These are phyloP conservation scores for Bos indicus DNA, from an alignment of 2,113 vertebrate genomes.

Conservation along the genomic window DNA sequence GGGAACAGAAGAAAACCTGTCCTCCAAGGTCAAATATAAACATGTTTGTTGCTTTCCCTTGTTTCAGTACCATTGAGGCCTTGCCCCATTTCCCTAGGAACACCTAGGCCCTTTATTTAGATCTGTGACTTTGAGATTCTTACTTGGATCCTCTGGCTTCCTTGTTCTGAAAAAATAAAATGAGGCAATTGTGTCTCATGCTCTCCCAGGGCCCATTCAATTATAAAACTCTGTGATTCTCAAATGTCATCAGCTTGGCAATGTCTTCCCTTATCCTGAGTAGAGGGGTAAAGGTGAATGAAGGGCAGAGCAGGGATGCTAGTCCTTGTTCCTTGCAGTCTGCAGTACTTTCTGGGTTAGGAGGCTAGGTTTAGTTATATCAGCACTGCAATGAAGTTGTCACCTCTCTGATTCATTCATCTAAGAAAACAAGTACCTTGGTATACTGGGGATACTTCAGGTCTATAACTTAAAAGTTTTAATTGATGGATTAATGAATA, in stretches of 20 bases:
- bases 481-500: background rate
- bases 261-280: background rate
- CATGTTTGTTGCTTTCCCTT: background rate
- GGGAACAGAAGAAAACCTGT: background rate
- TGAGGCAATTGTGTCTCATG: constrained; percentile 40
- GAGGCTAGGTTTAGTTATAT: background rate
- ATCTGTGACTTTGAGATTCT: constrained; percentile 49
- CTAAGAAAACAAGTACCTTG: background rate
- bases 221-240: constrained; percentile 36
- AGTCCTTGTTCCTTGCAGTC: background rate
- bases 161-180: constrained; percentile 41
- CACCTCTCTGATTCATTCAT: background rate
- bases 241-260: constrained; percentile 67
- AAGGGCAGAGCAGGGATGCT: background rate
- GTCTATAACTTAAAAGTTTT: background rate
- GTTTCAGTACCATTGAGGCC: background rate
- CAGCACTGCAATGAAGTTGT: background rate
- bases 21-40: background rate
- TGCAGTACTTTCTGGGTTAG: background rate
- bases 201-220: constrained; percentile 39
- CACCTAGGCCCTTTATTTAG: background rate
- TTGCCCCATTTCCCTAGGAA: background rate
- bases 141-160: constrained; percentile 10
- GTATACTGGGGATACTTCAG: background rate
- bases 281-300: constrained; percentile 32